These are phyloP conservation scores for Catharus minimus DNA, from an alignment of 2,113 vertebrate genomes.

Conservation along the genomic window DNA sequence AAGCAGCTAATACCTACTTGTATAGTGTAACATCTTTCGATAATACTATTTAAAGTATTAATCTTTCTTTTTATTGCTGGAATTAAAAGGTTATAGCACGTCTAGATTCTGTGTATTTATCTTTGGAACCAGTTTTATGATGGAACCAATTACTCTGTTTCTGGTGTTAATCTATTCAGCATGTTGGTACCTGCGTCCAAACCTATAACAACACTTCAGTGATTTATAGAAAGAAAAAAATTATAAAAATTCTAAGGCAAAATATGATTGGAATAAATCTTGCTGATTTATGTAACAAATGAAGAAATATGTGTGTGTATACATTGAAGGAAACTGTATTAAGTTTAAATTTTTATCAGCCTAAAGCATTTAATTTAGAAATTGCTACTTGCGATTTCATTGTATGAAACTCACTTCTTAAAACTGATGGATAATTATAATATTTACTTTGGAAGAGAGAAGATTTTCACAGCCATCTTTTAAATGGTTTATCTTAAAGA, in stretches of 20 bases:
- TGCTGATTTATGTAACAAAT: background rate
- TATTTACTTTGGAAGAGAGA: background rate
- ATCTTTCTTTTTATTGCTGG: background rate
- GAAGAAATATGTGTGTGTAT: background rate
- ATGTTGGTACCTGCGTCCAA: background rate
- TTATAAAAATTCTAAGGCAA: background rate
- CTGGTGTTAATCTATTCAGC: background rate
- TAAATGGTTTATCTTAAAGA: background rate
- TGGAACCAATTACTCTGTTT: background rate
- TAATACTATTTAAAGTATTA: slow-evolving; percentile 11
- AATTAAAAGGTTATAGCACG: slow-evolving; percentile 11
- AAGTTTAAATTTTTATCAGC: background rate
- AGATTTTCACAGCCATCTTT: background rate
- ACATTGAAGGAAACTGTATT: background rate
- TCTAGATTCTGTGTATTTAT: slow-evolving; percentile 9
- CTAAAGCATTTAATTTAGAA: slow-evolving; percentile 20
- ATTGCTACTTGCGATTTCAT: background rate
- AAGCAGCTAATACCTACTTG: background rate
- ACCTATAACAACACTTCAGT: background rate
- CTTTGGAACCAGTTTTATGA: background rate
- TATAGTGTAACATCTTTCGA: background rate
- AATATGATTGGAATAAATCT: background rate
- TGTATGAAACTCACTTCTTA: background rate
- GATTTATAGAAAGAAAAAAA: background rate
- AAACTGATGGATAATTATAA: background rate